Percentiles rank a stretch among this genome's conserved stretches.
Conservation (phyloP, 1,140 invertebrate genomes). For the Saccostrea cuccullata region DNA sequence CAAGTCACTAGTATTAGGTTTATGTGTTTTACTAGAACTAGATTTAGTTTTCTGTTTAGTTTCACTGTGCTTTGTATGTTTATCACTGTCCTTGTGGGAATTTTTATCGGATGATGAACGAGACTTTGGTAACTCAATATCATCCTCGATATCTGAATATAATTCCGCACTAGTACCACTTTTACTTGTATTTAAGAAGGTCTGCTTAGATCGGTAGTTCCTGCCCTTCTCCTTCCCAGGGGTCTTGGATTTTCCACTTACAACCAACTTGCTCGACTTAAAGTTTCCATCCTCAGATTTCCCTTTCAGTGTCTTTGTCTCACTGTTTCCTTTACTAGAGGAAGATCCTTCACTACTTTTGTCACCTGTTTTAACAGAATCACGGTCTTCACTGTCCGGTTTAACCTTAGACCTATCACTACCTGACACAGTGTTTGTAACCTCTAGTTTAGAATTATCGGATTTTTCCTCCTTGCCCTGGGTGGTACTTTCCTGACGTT, state of each 20-base stretch:
- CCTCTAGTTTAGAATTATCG: not conserved
- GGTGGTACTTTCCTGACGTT: constrained; percentile 58
- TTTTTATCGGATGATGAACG: constrained; percentile 18
- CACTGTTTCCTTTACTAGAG: not conserved
- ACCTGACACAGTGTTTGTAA: not conserved
- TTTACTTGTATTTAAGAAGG: not conserved
- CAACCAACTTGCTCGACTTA: not conserved
- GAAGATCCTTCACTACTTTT: not conserved
- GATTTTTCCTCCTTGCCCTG: constrained; percentile 17
- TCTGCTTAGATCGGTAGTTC: not conserved
- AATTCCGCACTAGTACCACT: not conserved
- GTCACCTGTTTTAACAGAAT: not conserved
- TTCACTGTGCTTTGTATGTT: constrained; percentile 9
- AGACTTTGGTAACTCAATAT: not conserved
- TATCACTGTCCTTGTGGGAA: not conserved
- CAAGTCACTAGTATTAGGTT: not conserved
- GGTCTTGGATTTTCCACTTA: not conserved
- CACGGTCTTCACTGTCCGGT: not conserved
- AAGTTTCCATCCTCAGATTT: not conserved
- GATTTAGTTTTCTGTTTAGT: not conserved
- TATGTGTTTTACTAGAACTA: not conserved
- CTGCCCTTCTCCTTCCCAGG: not conserved
- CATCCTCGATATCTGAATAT: constrained; percentile 4
- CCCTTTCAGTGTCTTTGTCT: not conserved
- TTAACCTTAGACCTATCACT: not conserved